phyloP scores from a whole-genome alignment of 1,140 invertebrate genomes.

The Pantala flavescens region DNA sequence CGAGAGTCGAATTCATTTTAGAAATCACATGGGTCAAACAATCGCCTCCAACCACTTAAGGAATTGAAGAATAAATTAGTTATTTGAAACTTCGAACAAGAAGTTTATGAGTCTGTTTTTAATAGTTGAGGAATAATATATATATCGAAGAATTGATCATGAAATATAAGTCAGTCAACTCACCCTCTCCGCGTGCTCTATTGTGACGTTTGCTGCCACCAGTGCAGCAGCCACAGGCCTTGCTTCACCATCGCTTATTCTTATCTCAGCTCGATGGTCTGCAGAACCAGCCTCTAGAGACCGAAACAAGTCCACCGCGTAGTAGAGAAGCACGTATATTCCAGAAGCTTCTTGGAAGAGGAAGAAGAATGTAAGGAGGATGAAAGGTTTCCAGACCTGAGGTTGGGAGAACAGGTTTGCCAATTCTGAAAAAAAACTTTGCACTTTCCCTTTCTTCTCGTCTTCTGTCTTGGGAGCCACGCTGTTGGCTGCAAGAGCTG shows the following conservation, averaged over 20 bases:
- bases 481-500: neutral
- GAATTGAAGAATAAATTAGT: no score
- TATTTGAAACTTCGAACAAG: no score
- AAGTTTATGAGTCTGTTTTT: no score
- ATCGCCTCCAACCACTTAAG: no score
- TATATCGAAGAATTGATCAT: no score
- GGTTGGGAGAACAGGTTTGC: conserved; percentile 26
- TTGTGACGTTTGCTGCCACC: neutral
- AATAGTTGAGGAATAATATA: no score
- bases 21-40: no score
- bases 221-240: neutral
- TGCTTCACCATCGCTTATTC: neutral
- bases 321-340: conserved; percentile 67
- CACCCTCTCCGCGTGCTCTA: neutral
- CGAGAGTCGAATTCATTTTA: neutral
- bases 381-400: conserved; percentile 49
- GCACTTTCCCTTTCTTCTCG: neutral
- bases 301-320: conserved; percentile 57
- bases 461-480: neutral
- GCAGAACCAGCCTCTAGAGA: conserved; percentile 38
- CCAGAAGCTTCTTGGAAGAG: conserved; percentile 58
- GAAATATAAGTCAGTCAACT: neutral
- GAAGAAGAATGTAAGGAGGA: conserved; percentile 51
- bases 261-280: neutral
- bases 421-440: neutral